Percentiles rank a stretch among this genome's conserved stretches.
These are phyloP conservation scores for Gymnosoma rotundatum DNA, from an alignment of 2,888 invertebrate genomes.

Conservation along the genomic window DNA sequence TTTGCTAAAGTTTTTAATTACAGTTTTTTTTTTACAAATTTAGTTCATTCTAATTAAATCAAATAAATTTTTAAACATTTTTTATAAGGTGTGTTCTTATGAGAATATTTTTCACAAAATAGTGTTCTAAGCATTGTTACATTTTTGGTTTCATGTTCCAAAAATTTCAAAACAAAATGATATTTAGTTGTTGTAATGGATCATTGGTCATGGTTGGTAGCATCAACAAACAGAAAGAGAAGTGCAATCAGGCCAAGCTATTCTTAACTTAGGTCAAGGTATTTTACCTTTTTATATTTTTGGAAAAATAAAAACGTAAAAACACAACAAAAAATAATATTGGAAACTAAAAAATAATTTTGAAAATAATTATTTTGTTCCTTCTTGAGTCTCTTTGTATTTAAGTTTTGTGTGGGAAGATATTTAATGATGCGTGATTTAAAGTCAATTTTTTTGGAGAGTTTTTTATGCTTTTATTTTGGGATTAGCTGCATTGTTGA, in stretches of 20 bases:
- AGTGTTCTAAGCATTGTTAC: background rate
- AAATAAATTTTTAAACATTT: background rate
- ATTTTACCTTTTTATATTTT: conserved; percentile 37
- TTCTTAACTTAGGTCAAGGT: conserved; percentile 42
- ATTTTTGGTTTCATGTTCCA: background rate
- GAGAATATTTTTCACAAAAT: conserved; percentile 49
- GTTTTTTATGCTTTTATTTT: conserved; percentile 14
- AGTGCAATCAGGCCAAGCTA: background rate
- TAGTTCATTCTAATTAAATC: background rate
- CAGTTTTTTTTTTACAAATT: no score
- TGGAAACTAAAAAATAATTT: background rate
- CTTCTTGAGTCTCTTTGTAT: conserved; percentile 22
- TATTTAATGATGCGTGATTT: conserved; percentile 54
- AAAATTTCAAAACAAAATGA: no score
- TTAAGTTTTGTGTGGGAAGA: background rate
- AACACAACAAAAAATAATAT: conserved; percentile 3
- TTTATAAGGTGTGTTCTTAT: conserved; percentile 55
- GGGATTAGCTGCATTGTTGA: conserved; percentile 37
- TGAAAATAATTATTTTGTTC: conserved; percentile 56
- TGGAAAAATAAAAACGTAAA: background rate
- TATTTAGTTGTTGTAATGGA: conserved; percentile 43
- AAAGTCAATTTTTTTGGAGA: conserved; percentile 8
- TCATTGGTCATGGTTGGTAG: conserved; percentile 47
- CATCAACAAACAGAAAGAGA: background rate
- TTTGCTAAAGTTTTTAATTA: no score